Percentiles rank a stretch among this genome's conserved stretches.
phyloP scores from a whole-genome alignment of 2,888 invertebrate species.

The Drosophila ustulata region DNA sequence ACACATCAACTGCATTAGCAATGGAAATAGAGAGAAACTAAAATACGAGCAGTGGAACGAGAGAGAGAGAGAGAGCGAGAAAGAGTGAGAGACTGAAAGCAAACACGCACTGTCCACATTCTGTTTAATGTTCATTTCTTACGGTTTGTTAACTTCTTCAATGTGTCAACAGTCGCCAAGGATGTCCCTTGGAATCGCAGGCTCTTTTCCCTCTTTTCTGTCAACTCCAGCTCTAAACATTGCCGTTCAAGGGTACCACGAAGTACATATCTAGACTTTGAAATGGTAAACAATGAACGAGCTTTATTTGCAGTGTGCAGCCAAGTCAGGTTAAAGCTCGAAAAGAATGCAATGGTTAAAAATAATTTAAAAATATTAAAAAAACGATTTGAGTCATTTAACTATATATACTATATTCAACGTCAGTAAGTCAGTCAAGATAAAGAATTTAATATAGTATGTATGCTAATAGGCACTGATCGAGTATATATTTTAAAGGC shows the following conservation, averaged over 20 bases:
- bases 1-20: constrained; percentile 33
- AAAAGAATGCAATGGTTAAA: too few relatives aligned
- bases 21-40: not conserved
- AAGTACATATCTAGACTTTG: not conserved
- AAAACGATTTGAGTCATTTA: too few relatives aligned
- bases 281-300: not conserved
- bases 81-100: not conserved
- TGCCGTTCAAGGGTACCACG: not conserved
- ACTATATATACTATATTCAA: too few relatives aligned
- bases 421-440: too few relatives aligned
- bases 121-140: constrained; percentile 73
- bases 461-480: too few relatives aligned
- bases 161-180: constrained; percentile 51
- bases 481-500: too few relatives aligned
- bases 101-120: constrained; percentile 41
- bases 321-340: not conserved
- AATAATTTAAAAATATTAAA: too few relatives aligned
- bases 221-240: not conserved
- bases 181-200: not conserved
- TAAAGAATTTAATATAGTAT: too few relatives aligned
- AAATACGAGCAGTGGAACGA: not conserved
- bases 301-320: not conserved
- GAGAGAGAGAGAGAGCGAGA: not conserved
- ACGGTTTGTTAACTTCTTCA: constrained; percentile 76
- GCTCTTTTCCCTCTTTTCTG: not conserved